Conservation (phyloP, 2,113 vertebrate species). For the Eupsittula cactorum region DNA sequence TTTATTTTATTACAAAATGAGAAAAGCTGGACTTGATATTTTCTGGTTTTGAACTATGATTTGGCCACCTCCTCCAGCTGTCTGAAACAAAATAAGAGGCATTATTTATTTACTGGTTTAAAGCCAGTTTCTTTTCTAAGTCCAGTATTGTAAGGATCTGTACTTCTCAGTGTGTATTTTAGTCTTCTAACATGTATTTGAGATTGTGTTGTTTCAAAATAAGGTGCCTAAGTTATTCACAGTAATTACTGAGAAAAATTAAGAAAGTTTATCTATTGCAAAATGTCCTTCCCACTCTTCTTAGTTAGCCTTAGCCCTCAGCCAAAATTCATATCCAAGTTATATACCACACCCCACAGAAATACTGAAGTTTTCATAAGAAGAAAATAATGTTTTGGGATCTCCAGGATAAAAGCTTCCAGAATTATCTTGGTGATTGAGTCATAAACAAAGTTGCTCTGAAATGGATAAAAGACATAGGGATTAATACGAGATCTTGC, state of each 20-base stretch:
- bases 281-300: neutral
- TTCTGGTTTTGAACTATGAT: neutral
- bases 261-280: neutral
- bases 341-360: neutral
- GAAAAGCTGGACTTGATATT: neutral
- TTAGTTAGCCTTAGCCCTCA: neutral
- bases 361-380: neutral
- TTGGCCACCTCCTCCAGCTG: neutral
- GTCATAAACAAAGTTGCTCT: neutral
- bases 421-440: neutral
- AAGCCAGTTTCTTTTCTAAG: slow-evolving; percentile 8
- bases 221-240: neutral
- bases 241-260: neutral
- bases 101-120: slow-evolving; percentile 7
- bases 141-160: neutral
- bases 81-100: neutral
- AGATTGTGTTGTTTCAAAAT: neutral
- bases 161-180: neutral
- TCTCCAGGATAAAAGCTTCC: neutral
- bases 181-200: neutral
- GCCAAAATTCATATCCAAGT: neutral
- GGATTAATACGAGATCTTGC: neutral
- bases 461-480: neutral
- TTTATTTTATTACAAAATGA: slow-evolving; percentile 6
- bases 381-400: neutral